These are phyloP conservation scores for Reticulitermes speratus DNA, from an alignment of 1,140 invertebrate species.

Conservation along the genomic window DNA sequence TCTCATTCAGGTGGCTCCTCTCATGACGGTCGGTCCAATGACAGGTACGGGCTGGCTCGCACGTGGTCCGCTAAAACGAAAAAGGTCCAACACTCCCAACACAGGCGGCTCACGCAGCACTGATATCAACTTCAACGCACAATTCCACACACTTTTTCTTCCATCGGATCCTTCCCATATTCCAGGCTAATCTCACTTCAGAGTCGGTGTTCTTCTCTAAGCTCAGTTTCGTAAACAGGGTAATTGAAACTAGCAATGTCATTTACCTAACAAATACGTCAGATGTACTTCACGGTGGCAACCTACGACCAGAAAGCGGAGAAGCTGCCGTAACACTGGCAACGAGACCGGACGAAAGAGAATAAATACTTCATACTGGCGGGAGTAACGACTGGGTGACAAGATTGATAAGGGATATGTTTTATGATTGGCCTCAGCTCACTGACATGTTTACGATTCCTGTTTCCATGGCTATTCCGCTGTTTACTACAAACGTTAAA, in stretches of 20 bases:
- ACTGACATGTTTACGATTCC: too few relatives aligned
- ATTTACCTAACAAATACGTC: not conserved
- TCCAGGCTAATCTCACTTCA: conserved; percentile 5
- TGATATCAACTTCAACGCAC: not conserved
- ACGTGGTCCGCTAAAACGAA: not conserved
- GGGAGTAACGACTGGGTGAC: too few relatives aligned
- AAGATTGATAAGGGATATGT: too few relatives aligned
- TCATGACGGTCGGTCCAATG: not conserved
- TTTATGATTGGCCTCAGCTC: too few relatives aligned
- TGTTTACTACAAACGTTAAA: too few relatives aligned
- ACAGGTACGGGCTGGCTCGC: not conserved
- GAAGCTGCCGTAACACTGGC: not conserved
- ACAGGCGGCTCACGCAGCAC: not conserved
- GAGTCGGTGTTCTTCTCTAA: not conserved
- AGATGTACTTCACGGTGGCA: not conserved
- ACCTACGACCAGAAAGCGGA: not conserved
- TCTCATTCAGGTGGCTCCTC: not conserved
- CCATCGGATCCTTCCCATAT: conserved; percentile 6
- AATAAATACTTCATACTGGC: too few relatives aligned
- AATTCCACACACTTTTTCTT: not conserved
- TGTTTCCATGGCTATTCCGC: too few relatives aligned
- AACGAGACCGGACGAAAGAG: too few relatives aligned
- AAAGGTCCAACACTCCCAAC: not conserved
- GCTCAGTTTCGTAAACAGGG: not conserved
- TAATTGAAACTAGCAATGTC: not conserved